These are phyloP conservation scores for Callopanchax toddi DNA, from an alignment of 2,113 vertebrate genomes.

Conservation along the genomic window DNA sequence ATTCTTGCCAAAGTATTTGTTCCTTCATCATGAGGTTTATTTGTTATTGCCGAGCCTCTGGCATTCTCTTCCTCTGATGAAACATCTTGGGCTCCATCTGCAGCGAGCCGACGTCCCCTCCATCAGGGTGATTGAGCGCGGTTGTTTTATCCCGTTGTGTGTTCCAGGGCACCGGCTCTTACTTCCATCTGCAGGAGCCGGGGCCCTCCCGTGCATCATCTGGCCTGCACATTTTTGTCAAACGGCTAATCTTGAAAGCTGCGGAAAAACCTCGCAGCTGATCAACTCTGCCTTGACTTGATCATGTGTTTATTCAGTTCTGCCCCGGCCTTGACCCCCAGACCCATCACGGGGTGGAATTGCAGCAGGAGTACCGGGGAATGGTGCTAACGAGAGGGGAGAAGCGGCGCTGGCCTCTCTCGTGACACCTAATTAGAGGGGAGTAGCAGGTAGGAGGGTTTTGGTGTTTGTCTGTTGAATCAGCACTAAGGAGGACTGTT, in stretches of 20 bases:
- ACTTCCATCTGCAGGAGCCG: conserved; percentile 45
- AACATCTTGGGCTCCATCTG: conserved; percentile 58
- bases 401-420: conserved; percentile 31
- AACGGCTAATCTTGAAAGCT: conserved; percentile 31
- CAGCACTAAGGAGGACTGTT: conserved; percentile 23
- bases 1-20: conserved; percentile 47
- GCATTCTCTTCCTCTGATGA: conserved; percentile 60
- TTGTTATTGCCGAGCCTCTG: conserved; percentile 58
- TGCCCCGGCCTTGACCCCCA: conserved; percentile 65
- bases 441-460: conserved; percentile 57
- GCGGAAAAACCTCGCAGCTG: conserved; percentile 12
- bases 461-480: conserved; percentile 29
- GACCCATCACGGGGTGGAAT: conserved; percentile 42
- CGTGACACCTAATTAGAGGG: conserved; percentile 64
- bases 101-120: conserved; percentile 31
- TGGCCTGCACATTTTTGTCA: conserved; percentile 74
- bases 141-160: conserved; percentile 69
- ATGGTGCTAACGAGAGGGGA: conserved; percentile 59
- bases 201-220: conserved; percentile 55
- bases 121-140: conserved; percentile 57
- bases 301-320: conserved; percentile 35
- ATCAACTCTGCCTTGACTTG: conserved; percentile 26
- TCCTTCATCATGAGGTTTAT: conserved; percentile 59
- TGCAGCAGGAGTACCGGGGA: conserved; percentile 48
- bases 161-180: conserved; percentile 55